phyloP scores from a whole-genome alignment of 2,113 vertebrate species.

The Dasyurus viverrinus region DNA sequence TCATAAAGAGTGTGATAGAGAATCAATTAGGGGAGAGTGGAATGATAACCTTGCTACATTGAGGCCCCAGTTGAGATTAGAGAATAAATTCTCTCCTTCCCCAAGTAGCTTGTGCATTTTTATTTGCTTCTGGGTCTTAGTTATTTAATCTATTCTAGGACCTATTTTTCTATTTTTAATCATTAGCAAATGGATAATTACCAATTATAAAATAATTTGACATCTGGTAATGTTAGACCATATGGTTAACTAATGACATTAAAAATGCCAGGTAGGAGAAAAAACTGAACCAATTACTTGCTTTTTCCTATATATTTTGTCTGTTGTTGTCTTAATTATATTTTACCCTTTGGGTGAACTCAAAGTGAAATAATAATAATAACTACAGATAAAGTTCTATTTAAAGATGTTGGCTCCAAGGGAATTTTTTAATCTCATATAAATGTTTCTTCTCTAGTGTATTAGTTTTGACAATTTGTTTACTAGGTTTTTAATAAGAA shows the following conservation, averaged over 20 bases:
- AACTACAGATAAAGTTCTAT: not conserved
- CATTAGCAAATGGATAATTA: not conserved
- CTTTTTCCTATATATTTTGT: not conserved
- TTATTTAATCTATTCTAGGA: not conserved
- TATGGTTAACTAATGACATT: not conserved
- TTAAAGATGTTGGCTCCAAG: not conserved
- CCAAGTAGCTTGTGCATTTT: not conserved
- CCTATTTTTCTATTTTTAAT: not conserved
- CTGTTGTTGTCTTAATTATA: not conserved
- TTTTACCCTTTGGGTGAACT: not conserved
- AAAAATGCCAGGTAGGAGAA: not conserved
- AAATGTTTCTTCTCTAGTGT: not conserved
- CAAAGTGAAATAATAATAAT: not conserved
- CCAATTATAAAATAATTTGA: not conserved
- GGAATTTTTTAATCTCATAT: not conserved
- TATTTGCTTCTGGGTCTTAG: not conserved
- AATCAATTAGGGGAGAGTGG: not conserved
- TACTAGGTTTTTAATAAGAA: not conserved
- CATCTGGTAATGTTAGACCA: not conserved
- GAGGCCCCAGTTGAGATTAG: not conserved
- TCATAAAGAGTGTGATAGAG: not conserved
- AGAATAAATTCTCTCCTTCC: not conserved
- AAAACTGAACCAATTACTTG: not conserved
- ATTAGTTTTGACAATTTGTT: not conserved
- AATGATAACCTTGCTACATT: not conserved